These are phyloP conservation scores for Heliconius melpomene DNA, from an alignment of 1,140 invertebrate genomes.

Conservation along the genomic window DNA sequence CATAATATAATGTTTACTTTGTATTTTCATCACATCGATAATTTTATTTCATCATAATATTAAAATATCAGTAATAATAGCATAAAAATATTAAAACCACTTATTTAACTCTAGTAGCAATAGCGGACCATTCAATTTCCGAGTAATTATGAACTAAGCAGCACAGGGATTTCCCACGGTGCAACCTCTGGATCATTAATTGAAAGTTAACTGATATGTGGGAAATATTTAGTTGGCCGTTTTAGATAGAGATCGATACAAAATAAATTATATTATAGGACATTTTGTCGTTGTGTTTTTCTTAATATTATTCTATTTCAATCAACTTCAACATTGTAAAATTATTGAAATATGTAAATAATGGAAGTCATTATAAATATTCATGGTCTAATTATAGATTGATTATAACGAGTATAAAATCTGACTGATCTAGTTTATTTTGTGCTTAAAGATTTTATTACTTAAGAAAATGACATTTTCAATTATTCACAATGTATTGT, in stretches of 20 bases:
- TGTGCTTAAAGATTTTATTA: too few species aligned
- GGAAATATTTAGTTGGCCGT: conserved; percentile 12
- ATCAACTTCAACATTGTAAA: too few species aligned
- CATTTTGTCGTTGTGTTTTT: neutral
- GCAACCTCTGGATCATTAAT: conserved; percentile 15
- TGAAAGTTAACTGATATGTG: conserved; percentile 19
- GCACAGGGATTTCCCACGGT: conserved; percentile 24
- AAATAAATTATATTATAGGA: neutral
- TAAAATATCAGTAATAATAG: neutral
- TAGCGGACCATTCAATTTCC: neutral
- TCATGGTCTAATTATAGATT: too few species aligned
- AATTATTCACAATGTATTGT: too few species aligned
- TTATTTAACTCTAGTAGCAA: neutral
- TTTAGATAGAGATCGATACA: neutral
- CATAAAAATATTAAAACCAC: neutral
- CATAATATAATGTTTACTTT: neutral
- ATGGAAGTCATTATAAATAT: too few species aligned
- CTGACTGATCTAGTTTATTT: too few species aligned
- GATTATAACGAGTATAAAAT: too few species aligned
- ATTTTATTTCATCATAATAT: neutral
- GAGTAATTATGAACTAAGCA: conserved; percentile 19
- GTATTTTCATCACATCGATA: neutral
- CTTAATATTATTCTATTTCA: neutral
- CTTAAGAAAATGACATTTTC: too few species aligned
- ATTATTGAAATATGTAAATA: too few species aligned